phyloP scores from a whole-genome alignment of 1,140 invertebrate species.

The Leptoteleia sp. region DNA sequence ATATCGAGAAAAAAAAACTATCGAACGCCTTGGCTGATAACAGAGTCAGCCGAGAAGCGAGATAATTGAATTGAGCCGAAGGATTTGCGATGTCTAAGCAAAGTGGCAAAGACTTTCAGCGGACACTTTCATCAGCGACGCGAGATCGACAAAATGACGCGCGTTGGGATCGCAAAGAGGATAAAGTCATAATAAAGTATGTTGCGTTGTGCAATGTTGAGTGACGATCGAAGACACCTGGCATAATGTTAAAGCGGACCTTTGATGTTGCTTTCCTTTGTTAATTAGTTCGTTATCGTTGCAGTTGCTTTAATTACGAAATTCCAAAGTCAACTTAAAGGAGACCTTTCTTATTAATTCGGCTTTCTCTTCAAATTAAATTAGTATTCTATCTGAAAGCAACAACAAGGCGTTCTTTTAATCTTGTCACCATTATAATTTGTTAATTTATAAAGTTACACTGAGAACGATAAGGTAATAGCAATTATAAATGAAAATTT shows the following conservation, averaged over 20 bases:
- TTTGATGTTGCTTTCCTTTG: slow-evolving; percentile 55
- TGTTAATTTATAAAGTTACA: no score
- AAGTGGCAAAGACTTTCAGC: no score
- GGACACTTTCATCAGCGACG: slow-evolving; percentile 6
- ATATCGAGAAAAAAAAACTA: no score
- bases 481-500: no score
- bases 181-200: slow-evolving; percentile 23
- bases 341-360: slow-evolving; percentile 23
- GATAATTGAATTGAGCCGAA: no score
- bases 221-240: slow-evolving; percentile 15
- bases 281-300: slow-evolving; percentile 64
- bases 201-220: slow-evolving; percentile 2
- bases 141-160: slow-evolving; percentile 5
- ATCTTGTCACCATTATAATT: no score
- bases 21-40: no score
- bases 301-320: slow-evolving; percentile 37
- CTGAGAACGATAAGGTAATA: no score
- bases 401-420: no score
- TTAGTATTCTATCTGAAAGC: no score
- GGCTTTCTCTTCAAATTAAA: slow-evolving; percentile 12
- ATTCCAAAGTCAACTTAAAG: slow-evolving; percentile 52
- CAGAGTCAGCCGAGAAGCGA: no score
- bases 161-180: slow-evolving; percentile 10
- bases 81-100: no score
- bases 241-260: slow-evolving; percentile 9